Evolutionary conservation across 2,888 invertebrate species (phyloP).

Genomic region (Galeopsomyia nigrocyanea): DNA sequence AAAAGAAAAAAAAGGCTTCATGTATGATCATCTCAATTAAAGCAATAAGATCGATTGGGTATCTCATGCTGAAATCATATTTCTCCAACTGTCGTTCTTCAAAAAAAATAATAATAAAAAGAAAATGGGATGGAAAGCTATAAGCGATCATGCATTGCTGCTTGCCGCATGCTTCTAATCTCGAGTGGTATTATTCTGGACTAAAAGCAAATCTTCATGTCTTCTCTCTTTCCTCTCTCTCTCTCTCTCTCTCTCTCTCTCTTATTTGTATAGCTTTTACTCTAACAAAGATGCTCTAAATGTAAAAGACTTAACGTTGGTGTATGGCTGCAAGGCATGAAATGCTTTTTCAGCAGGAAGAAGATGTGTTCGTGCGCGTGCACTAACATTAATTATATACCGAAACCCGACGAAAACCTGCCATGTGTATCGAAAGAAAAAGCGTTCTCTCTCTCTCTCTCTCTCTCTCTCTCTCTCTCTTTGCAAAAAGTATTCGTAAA

Average conservation of each 20-base stretch:
- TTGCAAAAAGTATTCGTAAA: constrained; percentile 37
- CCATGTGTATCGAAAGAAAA: too few relatives aligned
- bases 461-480: not conserved
- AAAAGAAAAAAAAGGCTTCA: too few relatives aligned
- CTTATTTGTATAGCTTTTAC: too few relatives aligned
- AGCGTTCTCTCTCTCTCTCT: not conserved
- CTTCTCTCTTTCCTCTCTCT: not conserved
- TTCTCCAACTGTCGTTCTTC: not conserved
- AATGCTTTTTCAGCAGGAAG: too few relatives aligned
- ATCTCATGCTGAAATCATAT: constrained; percentile 34
- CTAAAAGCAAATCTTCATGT: not conserved
- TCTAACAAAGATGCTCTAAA: too few relatives aligned
- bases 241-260: not conserved
- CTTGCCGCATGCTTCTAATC: constrained; percentile 34
- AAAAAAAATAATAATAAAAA: too few relatives aligned
- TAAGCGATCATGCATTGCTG: constrained; percentile 38
- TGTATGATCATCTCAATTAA: not conserved
- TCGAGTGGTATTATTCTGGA: constrained; percentile 14
- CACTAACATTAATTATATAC: too few relatives aligned
- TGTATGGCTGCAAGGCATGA: too few relatives aligned
- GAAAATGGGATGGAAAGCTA: not conserved
- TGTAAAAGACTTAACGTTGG: too few relatives aligned
- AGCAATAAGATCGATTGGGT: constrained; percentile 10
- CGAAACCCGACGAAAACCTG: too few relatives aligned
- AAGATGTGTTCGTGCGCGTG: too few relatives aligned